These are phyloP conservation scores for Silurus meridionalis DNA, from an alignment of 2,113 vertebrate species.

Conservation along the genomic window DNA sequence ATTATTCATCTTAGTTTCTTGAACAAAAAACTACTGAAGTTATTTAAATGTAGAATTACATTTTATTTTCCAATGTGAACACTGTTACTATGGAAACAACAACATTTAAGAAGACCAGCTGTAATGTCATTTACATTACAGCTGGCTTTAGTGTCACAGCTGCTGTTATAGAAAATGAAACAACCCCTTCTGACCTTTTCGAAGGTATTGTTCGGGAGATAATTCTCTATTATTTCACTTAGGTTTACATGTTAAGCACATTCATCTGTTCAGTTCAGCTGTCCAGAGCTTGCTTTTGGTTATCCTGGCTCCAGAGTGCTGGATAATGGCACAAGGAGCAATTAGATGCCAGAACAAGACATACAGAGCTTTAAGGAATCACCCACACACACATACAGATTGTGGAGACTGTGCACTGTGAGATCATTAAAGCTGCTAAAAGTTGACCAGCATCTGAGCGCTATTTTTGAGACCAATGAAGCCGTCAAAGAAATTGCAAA, in stretches of 20 bases:
- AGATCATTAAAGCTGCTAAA: slow-evolving; percentile 54
- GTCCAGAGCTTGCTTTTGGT: slow-evolving; percentile 19
- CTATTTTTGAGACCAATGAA: slow-evolving; percentile 33
- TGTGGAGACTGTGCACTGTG: slow-evolving; percentile 15
- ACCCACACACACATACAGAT: neutral
- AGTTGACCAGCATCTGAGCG: slow-evolving; percentile 10
- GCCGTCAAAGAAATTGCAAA: neutral
- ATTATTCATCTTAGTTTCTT: neutral
- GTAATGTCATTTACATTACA: neutral
- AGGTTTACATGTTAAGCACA: slow-evolving; percentile 15
- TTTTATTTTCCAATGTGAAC: neutral
- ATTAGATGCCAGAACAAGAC: slow-evolving; percentile 25
- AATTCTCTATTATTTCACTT: neutral
- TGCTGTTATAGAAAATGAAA: neutral
- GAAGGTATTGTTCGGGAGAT: neutral
- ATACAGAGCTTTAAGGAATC: slow-evolving; percentile 6
- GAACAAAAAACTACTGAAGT: no score
- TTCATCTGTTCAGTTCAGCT: neutral
- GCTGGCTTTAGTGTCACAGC: neutral
- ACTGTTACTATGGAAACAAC: neutral
- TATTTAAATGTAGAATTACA: no score
- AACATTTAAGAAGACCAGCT: neutral
- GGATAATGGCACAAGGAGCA: neutral
- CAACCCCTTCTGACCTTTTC: neutral
- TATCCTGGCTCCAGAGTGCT: neutral